These are phyloP conservation scores for Phallusia fumigata DNA, from an alignment of 23 tunicate species.

Conservation along the genomic window DNA sequence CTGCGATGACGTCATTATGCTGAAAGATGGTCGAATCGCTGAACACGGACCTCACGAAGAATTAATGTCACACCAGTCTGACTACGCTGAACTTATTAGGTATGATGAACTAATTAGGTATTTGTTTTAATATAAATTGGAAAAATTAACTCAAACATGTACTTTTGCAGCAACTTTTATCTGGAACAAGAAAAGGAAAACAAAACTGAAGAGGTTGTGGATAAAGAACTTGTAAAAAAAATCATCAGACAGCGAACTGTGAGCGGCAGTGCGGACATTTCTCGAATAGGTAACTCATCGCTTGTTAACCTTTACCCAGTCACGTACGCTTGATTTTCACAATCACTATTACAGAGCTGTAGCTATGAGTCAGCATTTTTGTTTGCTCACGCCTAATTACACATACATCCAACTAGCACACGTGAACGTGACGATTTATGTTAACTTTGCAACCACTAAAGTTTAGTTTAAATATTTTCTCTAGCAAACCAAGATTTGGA, in stretches of 20 bases:
- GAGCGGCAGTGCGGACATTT: conserved; percentile 12
- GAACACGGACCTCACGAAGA: conserved; percentile 88
- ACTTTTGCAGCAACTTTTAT: conserved; percentile 57
- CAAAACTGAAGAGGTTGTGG: conserved; percentile 35
- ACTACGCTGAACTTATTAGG: conserved; percentile 62
- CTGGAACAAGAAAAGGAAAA: conserved; percentile 78
- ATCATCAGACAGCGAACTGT: conserved; percentile 23
- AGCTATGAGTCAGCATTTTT: too few relatives aligned
- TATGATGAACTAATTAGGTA: too few relatives aligned
- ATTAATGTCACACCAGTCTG: conserved; percentile 43
- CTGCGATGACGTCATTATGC: conserved; percentile 85
- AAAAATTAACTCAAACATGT: too few relatives aligned
- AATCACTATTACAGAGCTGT: too few relatives aligned
- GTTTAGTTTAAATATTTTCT: neutral
- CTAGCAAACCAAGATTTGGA: conserved; percentile 1
- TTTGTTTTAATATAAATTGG: too few relatives aligned
- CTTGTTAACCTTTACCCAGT: too few relatives aligned
- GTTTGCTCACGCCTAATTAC: too few relatives aligned
- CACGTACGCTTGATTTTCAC: too few relatives aligned
- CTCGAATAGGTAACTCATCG: neutral
- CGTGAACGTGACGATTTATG: too few relatives aligned
- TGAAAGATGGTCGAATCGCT: conserved; percentile 79
- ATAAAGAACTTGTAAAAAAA: conserved; percentile 53
- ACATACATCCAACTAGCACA: too few relatives aligned
- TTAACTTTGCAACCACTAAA: neutral